Percentiles rank a stretch among this genome's conserved stretches.
These are phyloP conservation scores for Pemphigus obesinymphae DNA, from an alignment of 1,140 invertebrate genomes.

Conservation along the genomic window DNA sequence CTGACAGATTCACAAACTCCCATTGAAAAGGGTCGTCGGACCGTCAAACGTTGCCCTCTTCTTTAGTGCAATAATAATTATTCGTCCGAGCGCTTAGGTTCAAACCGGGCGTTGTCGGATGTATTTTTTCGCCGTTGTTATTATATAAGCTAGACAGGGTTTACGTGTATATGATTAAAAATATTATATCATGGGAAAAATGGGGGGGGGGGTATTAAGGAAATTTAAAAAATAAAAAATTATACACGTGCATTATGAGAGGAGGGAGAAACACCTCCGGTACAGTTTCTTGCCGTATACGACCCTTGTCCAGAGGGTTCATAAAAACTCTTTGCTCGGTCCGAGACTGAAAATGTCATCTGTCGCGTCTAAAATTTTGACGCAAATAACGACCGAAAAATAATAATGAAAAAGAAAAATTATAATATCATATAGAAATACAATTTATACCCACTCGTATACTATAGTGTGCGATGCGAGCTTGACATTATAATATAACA, in stretches of 20 bases:
- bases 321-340: neutral
- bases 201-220: too few species aligned
- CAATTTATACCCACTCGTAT: neutral
- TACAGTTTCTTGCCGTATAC: neutral
- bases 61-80: slow-evolving; percentile 28
- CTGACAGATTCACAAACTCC: slow-evolving; percentile 22
- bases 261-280: neutral
- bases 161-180: neutral
- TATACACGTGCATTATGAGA: too few species aligned
- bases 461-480: neutral
- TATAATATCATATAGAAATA: too few species aligned
- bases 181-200: too few species aligned
- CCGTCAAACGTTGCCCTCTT: slow-evolving; percentile 19
- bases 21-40: slow-evolving; percentile 36
- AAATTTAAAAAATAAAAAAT: too few species aligned
- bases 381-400: neutral
- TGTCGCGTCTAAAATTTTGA: neutral
- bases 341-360: neutral
- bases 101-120: neutral
- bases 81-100: slow-evolving; percentile 1
- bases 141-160: neutral
- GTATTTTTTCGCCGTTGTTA: neutral
- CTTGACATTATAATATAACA: neutral
- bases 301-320: neutral
- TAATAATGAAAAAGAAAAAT: too few species aligned